A percentile compares a stretch with the other conserved stretches of the same genome.
phyloP scores from a whole-genome alignment of 2,888 invertebrate species.

The Eupithecia insigniata region DNA sequence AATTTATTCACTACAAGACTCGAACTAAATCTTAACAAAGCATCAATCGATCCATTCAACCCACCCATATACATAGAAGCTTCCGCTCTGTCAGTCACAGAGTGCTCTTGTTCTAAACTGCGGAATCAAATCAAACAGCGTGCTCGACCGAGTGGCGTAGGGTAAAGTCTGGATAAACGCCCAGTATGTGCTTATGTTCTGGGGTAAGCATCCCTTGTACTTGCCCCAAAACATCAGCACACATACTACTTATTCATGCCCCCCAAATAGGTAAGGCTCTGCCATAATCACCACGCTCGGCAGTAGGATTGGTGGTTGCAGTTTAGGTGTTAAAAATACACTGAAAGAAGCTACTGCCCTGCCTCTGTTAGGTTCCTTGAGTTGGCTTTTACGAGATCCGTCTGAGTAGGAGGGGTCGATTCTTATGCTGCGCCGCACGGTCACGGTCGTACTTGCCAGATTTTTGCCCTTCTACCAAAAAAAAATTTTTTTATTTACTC shows the following conservation, averaged over 20 bases:
- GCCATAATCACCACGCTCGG: not conserved
- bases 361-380: not conserved
- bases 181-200: too few species aligned
- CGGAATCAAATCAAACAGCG: conserved; percentile 53
- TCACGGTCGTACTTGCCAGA: too few species aligned
- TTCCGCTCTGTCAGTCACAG: conserved; percentile 17
- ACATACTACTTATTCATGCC: not conserved
- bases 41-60: not conserved
- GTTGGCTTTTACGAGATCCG: not conserved
- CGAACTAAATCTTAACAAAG: not conserved
- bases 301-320: not conserved
- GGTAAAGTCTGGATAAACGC: conserved; percentile 6
- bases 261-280: not conserved
- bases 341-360: not conserved
- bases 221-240: conserved; percentile 10
- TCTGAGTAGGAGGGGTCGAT: too few species aligned
- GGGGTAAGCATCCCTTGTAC: too few species aligned
- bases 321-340: not conserved
- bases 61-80: not conserved
- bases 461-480: too few species aligned
- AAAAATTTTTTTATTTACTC: too few species aligned
- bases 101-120: conserved; percentile 39
- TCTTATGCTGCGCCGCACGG: too few species aligned
- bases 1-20: not conserved
- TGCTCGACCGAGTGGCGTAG: conserved; percentile 37